Evolutionary conservation across 1,140 invertebrate genomes (phyloP), one percentile per base, ranked within the genome.

Genomic region (Hormaphis cornu): DNA sequence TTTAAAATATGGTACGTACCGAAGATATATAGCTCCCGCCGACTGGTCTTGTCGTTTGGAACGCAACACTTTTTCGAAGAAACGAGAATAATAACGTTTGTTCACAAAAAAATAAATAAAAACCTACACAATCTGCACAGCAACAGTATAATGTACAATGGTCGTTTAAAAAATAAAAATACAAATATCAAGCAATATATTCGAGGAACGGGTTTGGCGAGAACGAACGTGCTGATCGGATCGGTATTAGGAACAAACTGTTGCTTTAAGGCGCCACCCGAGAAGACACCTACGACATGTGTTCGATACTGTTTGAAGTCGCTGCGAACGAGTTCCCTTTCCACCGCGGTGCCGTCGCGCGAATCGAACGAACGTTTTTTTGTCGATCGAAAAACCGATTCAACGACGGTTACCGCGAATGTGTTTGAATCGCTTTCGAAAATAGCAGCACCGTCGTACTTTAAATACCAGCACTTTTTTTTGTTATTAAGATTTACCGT

Each of bases 271-370:
- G 61, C 61, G 44, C 61, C 44, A 66, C 30, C 61, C 61, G 20
- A 35, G 61, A 66, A 66, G 42, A 66, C 61, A 66, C 61, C 61
- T 66, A 66, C 53, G 53, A 35, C 61, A 66, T 66, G 61, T 48
- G 61, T 50, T 66, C 28, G 59, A 63, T 63, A 63, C 16, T 63
- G 59, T 44, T 61, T 40, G n/a, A 44, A 20, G 58, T 46, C 44
- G n/a, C n/a, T n/a, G n/a, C n/a, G n/a, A 30, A 22, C 16, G 18
- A n/a, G 14, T 66, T 66, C 61, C 61, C 61, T 66, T 66, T 66
- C 61, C 44, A 66, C 28, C n/a, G n/a, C n/a, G n/a, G n/a, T n/a
- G n/a, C n/a, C n/a, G n/a, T n/a, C n/a, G n/a, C n/a, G n/a, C n/a
- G n/a, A n/a, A n/a, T n/a, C n/a, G n/a, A n/a, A n/a, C n/a, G n/a